Evolutionary conservation across 1,140 invertebrate genomes (phyloP), one percentile per base, ranked within the genome.

Genomic region (Ceratina japonica): DNA sequence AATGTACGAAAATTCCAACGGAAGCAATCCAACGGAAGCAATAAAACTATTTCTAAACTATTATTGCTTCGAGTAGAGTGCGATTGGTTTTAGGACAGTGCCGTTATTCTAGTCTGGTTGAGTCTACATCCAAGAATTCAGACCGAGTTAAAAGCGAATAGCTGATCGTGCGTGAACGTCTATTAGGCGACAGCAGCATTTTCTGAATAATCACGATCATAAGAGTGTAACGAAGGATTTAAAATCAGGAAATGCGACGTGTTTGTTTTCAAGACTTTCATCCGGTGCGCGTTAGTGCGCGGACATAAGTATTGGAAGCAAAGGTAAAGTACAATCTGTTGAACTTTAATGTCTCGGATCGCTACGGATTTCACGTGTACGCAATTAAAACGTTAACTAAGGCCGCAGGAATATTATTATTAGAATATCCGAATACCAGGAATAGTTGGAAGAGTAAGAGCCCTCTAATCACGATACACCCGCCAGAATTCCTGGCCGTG

Each of bases 361-460:
- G 44, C 10, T 7, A 15, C 15, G 37, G 13, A 18, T 5, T 27
- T 51, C 52, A 73, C 37, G 70, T 59, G 76, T 73, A 56, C 37
- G 76, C 62, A 79, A 79, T 79, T 79, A 79, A 73, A 54, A 79
- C 52, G 70, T 79, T 73, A 73, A 79, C 62, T 73, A 73, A 71
- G n/a, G 13, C 70, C 18, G 37, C 22, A n/a, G 1, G 37, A 74
- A 79, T 31, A 31, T 31, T 74, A 74, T 79, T 79, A 79, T 74
- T 79, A 65, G 76, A 79, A 65, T 65, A 59, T 58, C 62, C 52
- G 62, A 79, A 74, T 79, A 62, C 70, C 70, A 10, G 15, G 76
- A 31, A 79, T 79, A 52, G 52, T 62, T 51, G 8, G 62, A 73
- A 51, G 52, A 74, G 52, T 65, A 65, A 74, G 52, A 74, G 69